These are phyloP conservation scores for Andrena praecox DNA, from an alignment of 2,888 invertebrate species.

Conservation along the genomic window DNA sequence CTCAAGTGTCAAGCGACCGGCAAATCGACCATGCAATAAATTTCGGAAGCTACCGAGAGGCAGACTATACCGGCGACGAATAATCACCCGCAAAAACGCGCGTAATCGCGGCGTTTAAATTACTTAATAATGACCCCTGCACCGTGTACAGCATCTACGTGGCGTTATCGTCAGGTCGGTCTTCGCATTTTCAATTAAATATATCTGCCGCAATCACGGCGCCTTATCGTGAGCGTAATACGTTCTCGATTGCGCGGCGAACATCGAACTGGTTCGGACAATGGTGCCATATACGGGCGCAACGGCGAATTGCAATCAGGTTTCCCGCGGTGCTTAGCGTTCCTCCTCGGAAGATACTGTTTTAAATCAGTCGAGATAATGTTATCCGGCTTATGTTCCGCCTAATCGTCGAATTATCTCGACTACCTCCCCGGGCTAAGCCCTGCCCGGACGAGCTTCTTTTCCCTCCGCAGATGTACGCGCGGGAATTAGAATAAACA, in stretches of 20 bases:
- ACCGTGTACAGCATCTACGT: constrained; percentile 32
- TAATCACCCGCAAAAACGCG: constrained; percentile 29
- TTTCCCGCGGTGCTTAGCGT: constrained; percentile 70
- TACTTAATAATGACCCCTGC: constrained; percentile 62
- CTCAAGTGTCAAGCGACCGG: too few relatives aligned
- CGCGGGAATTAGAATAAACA: constrained; percentile 58
- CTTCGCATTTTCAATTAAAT: constrained; percentile 72
- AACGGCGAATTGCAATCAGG: constrained; percentile 72
- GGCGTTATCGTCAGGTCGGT: constrained; percentile 61
- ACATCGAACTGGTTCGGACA: constrained; percentile 71
- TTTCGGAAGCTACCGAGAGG: too few relatives aligned
- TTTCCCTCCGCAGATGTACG: constrained; percentile 34
- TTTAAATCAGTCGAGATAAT: constrained; percentile 70
- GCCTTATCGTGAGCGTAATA: constrained; percentile 73
- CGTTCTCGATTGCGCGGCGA: constrained; percentile 69
- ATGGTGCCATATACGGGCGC: constrained; percentile 68
- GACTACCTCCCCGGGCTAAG: constrained; percentile 34
- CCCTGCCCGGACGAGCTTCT: constrained; percentile 50
- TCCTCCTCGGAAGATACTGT: constrained; percentile 65
- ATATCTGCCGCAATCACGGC: constrained; percentile 66
- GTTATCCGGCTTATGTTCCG: constrained; percentile 54
- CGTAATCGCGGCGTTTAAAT: constrained; percentile 56
- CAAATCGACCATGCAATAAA: too few relatives aligned
- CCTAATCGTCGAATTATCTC: constrained; percentile 63
- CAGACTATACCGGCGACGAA: not conserved